Base-by-base conservation (phyloP, 2,888 invertebrate species). In the Thymelicus acteon region DNA sequence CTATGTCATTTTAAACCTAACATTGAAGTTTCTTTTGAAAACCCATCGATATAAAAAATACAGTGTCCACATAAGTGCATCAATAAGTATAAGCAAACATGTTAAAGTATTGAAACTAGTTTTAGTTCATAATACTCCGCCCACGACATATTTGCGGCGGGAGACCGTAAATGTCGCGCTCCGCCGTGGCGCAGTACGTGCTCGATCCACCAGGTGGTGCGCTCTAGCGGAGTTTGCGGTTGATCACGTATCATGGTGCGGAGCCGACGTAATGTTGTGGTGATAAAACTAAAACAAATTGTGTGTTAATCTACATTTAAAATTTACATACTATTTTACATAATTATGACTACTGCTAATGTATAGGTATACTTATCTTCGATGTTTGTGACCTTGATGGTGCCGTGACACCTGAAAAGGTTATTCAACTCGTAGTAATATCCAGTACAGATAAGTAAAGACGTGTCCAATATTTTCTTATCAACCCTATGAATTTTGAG, bases 151-250 rank as follows among this genome's bases (percentile, higher is more conserved):
- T 75, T 71, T 7, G 77, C 78, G 19, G 70, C 60, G 13, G 75
- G 74, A 5, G 78, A 58, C 4, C 75, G 64, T 10, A 78, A 72
- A 54, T 79, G 75, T 19, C 62, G 65, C 6, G 74, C 73, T 0
- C 74, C 74, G 5, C 76, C 72, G 64, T 77, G 73, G 12, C 75
- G 67, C 49, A 79, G 60, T 1, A 77, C 73, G 54, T 79, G 70
- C 40, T 76, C 77, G 1, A 67, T 74, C 78, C 78, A 79, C 76
- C 75, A 78, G 4, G 76, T 54, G 10, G 77, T 74, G n/a, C 73
- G 72, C 19, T 75, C 71, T 65, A 77, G 57, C 0, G 78, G 73
- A 7, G 60, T 70, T 54, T 76, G 66, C 6, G 75, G 72, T 49
- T 75, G 75, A 69, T 78, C 78, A 0, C 48, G 65, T 70, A 76